Percentiles rank a stretch among this genome's conserved stretches.
These are phyloP conservation scores for Phaedon cochleariae DNA, from an alignment of 2,888 invertebrate genomes.

Conservation along the genomic window DNA sequence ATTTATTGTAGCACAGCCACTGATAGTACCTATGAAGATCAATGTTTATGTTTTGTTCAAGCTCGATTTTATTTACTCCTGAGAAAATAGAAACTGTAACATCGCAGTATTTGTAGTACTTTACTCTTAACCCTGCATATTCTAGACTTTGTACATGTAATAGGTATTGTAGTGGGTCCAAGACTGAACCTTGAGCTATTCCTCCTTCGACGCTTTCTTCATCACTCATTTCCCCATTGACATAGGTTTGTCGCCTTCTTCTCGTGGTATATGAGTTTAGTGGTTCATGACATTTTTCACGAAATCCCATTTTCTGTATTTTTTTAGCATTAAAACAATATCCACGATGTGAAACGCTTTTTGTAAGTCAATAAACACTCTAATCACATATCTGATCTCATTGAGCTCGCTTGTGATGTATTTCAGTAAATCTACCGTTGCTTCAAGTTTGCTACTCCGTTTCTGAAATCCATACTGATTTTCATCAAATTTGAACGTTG, in stretches of 20 bases:
- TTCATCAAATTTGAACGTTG: not conserved
- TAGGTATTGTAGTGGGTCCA: slow-evolving; percentile 3
- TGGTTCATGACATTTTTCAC: slow-evolving; percentile 1
- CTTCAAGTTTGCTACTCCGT: not conserved
- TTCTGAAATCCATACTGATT: not conserved
- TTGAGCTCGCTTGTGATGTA: slow-evolving; percentile 6
- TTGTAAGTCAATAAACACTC: no score
- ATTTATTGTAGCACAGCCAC: not conserved
- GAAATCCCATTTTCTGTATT: not conserved
- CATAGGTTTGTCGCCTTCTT: slow-evolving; percentile 4
- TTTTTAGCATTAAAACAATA: not conserved
- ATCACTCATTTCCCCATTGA: slow-evolving; percentile 6
- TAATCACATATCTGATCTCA: slow-evolving; percentile 5
- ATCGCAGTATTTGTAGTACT: not conserved
- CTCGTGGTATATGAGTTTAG: not conserved
- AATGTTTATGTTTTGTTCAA: not conserved
- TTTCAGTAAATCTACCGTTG: not conserved
- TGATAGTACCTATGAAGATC: not conserved
- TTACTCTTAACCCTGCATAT: not conserved
- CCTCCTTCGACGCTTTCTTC: slow-evolving; percentile 4
- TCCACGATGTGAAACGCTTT: not conserved
- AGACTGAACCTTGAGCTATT: slow-evolving; percentile 1
- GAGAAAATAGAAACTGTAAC: not conserved
- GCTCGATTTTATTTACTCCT: not conserved
- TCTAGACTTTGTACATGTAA: not conserved